A percentile compares a stretch with the other conserved stretches of the same genome.
Evolutionary conservation across 2,888 invertebrate genomes (phyloP).

Genomic region (Drosophila colorata): DNA sequence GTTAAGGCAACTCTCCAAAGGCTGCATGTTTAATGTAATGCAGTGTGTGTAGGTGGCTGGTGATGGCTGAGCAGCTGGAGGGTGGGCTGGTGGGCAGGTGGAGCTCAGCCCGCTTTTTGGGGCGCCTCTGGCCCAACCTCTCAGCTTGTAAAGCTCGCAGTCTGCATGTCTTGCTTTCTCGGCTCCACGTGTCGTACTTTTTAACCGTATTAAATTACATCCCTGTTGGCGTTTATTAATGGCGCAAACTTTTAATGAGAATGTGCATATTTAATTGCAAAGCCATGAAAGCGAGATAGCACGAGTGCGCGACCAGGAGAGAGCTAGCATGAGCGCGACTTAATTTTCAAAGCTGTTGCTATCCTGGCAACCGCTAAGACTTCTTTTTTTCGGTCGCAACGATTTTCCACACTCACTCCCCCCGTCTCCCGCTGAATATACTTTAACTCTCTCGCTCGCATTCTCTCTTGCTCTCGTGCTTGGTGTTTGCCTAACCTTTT

Average conservation of each 20-base stretch:
- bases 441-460: background rate
- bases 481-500: constrained; percentile 8
- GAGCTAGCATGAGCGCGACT: constrained; percentile 38
- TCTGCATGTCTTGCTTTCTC: constrained; percentile 51
- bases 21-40: constrained; percentile 76
- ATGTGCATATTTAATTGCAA: constrained; percentile 80
- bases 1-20: constrained; percentile 62
- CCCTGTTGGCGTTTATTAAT: constrained; percentile 80
- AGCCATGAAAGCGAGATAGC: constrained; percentile 64
- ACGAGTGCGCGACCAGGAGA: constrained; percentile 4
- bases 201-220: constrained; percentile 80
- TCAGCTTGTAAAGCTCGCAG: constrained; percentile 13
- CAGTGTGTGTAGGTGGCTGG: constrained; percentile 23
- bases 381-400: constrained; percentile 20
- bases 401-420: background rate
- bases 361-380: constrained; percentile 45
- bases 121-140: constrained; percentile 12
- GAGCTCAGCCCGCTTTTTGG: constrained; percentile 24
- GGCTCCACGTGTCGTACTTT: constrained; percentile 75
- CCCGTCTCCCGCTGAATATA: background rate
- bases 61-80: too few relatives aligned
- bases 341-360: constrained; percentile 48
- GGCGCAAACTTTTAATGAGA: constrained; percentile 80
- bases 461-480: background rate
- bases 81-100: constrained; percentile 16